Conservation (phyloP, 2,888 invertebrate genomes). For the Syrista parreyssii region DNA sequence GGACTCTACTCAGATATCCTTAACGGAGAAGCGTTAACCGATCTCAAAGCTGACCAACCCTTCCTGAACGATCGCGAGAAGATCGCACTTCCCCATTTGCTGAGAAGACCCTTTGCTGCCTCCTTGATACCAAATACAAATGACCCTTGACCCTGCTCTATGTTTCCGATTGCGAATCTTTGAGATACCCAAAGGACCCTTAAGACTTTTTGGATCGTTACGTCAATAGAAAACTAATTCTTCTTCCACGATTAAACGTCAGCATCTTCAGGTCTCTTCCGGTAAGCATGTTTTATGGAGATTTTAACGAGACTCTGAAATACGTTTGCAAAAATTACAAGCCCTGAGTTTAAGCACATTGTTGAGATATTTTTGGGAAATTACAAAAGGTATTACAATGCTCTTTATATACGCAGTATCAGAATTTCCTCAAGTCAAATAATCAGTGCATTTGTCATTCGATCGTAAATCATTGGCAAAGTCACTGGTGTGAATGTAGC, state of each 20-base stretch:
- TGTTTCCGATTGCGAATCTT: background rate
- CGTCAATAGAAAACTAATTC: background rate
- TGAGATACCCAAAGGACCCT: background rate
- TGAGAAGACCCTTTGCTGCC: background rate
- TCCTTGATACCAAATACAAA: background rate
- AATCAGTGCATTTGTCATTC: background rate
- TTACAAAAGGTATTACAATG: too few species aligned
- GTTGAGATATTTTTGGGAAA: too few species aligned
- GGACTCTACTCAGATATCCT: conserved; percentile 30
- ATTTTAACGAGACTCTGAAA: too few species aligned
- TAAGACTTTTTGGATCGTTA: background rate
- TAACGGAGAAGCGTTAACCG: conserved; percentile 19
- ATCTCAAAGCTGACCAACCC: conserved; percentile 24
- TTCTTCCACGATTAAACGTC: too few species aligned
- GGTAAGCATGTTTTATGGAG: too few species aligned
- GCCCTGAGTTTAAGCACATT: too few species aligned
- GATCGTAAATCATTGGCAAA: background rate
- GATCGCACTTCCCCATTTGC: background rate
- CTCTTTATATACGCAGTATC: too few species aligned
- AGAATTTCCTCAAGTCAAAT: background rate
- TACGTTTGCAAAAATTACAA: too few species aligned
- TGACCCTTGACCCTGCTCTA: background rate
- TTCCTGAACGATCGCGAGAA: background rate
- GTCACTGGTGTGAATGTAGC: background rate
- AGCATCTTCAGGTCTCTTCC: too few species aligned